Percentiles rank a stretch among this genome's conserved stretches.
Evolutionary conservation across 2,797 vertebrate genomes (phyloP).

Genomic region (Cichlasoma orientale): DNA sequence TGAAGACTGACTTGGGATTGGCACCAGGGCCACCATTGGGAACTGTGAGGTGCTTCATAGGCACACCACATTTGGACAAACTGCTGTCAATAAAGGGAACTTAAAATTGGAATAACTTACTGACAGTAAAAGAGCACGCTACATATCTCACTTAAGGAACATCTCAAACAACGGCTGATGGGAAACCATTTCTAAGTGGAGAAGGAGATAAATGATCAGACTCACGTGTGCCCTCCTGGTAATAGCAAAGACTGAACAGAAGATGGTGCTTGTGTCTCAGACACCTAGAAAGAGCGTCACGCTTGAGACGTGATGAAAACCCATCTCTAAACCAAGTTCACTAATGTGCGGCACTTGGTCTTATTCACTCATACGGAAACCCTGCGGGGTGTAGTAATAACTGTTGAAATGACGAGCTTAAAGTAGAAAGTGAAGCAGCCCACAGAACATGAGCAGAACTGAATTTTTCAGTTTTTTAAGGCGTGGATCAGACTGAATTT

Average conservation of each 20-base stretch:
- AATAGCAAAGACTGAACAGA: constrained; percentile 47
- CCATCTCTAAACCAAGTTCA: neutral
- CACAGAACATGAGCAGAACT: neutral
- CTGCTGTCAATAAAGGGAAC: neutral
- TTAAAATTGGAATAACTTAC: neutral
- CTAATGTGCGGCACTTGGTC: neutral
- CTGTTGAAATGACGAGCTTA: neutral
- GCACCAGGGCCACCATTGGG: neutral
- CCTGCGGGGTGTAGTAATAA: neutral
- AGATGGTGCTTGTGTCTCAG: constrained; percentile 65
- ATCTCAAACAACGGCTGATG: neutral
- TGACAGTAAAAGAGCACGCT: neutral
- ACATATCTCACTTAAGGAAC: neutral
- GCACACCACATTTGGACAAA: neutral
- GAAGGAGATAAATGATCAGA: neutral
- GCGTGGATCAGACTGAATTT: neutral
- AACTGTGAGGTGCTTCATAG: neutral
- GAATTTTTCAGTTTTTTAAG: neutral
- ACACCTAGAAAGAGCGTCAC: fast-evolving
- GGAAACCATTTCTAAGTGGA: neutral
- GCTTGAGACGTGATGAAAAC: neutral
- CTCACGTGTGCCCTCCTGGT: neutral
- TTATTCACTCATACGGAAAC: neutral
- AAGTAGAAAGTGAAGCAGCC: neutral
- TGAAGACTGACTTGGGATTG: neutral